Conservation (phyloP, 2,888 invertebrate genomes). For the Diloba caeruleocephala region DNA sequence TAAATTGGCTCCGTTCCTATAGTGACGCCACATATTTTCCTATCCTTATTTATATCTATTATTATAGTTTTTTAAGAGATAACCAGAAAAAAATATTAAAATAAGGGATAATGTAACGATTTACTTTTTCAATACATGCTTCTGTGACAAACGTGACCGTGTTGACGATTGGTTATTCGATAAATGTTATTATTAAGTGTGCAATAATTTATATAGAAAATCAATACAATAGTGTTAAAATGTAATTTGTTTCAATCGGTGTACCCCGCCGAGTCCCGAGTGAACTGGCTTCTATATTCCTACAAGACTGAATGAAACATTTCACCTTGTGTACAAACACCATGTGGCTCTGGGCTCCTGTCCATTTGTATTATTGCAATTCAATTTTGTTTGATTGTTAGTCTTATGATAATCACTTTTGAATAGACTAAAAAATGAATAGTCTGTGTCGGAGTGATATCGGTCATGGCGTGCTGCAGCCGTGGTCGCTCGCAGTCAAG, state of each 20-base stretch:
- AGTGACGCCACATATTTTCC: constrained; percentile 79
- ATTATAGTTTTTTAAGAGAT: constrained; percentile 76
- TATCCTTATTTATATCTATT: constrained; percentile 84
- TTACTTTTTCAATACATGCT: constrained; percentile 63
- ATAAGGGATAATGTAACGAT: constrained; percentile 64
- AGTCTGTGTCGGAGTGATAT: constrained; percentile 32
- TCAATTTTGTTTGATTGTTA: constrained; percentile 59
- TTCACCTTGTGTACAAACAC: constrained; percentile 76
- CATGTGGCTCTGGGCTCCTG: constrained; percentile 75
- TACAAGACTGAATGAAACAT: constrained; percentile 86
- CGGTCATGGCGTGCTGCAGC: constrained; percentile 27
- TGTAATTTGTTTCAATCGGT: constrained; percentile 77
- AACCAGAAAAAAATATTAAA: constrained; percentile 71
- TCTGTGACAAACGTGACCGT: constrained; percentile 68
- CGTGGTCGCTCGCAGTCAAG: constrained; percentile 23
- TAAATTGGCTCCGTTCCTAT: constrained; percentile 85
- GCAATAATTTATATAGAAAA: constrained; percentile 85
- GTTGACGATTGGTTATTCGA: constrained; percentile 63
- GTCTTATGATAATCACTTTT: constrained; percentile 61
- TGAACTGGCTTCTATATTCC: constrained; percentile 73
- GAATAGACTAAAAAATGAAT: constrained; percentile 52
- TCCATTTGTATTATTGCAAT: constrained; percentile 76
- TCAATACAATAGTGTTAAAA: constrained; percentile 77
- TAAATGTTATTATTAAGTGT: constrained; percentile 78
- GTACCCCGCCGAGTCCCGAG: constrained; percentile 75